Base-by-base conservation (phyloP, 2,113 vertebrate genomes). In the Pyrgilauda ruficollis region DNA sequence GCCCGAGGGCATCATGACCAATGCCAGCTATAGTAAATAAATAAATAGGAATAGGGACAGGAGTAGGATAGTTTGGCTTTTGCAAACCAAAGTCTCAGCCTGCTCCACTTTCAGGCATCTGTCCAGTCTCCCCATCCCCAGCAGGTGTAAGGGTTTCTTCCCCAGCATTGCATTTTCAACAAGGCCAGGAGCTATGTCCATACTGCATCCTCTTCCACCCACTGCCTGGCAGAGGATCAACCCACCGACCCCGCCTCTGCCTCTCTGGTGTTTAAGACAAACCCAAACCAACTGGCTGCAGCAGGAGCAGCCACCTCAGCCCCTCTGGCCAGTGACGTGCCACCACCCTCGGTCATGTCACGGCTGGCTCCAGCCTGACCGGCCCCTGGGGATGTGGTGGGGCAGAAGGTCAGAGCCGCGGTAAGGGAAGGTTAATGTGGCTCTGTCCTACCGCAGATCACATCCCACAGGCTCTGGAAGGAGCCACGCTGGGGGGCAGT, bases 331-430 rank as follows among this genome's bases (percentile, higher is more conserved):
- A 0, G 19, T 55, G 56, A 63, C 6, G 14, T 80, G 59, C 22
- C 76, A 66, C 43, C 15, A 17, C 0, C 43, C 59, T 66, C 0
- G 0, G n/a, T 26, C 58, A 35, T 7, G 28, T 58, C 68, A 27
- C 0, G 0, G 31, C 26, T 58, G 50, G 35, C 43, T 70, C 13
- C 59, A 80, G 35, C 43, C n/a, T 49, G 75, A 56, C 7, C 0
- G 1, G 49, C 41, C 41, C 43, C 19, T 31, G 26, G 15, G 35
- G 18, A 2, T 58, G 35, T 80, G 66, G 24, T 47, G 49, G 37
- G 43, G 26, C 49, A 64, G 49, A 41, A 56, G 41, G 43, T 43
- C 50, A 88, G 67, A 64, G 67, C 31, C 12, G 11, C 0, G 0
- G 8, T 28, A 43, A 66, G 37, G 33, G 59, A 80, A 30, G 35